phyloP scores from a whole-genome alignment of 2,113 vertebrate genomes.

The Gambusia holbrooki region DNA sequence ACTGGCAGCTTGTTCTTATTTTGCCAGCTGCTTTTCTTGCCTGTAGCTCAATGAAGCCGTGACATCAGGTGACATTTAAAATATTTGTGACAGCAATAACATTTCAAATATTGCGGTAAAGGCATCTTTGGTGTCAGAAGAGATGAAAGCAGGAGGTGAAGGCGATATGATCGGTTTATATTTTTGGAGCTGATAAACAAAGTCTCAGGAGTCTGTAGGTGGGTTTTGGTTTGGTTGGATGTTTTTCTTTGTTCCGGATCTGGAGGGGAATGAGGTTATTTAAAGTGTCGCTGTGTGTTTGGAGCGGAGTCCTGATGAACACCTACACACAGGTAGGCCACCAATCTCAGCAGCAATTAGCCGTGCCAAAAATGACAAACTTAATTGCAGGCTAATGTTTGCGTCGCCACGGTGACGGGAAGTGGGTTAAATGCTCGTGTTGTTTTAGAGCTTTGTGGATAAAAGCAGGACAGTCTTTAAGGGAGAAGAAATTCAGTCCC shows the following conservation, averaged over 20 bases:
- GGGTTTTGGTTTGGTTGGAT: not conserved
- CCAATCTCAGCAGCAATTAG: conserved; percentile 15
- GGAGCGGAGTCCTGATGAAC: conserved; percentile 19
- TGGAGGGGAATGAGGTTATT: conserved; percentile 36
- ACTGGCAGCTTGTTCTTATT: conserved; percentile 40
- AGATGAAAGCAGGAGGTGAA: not conserved
- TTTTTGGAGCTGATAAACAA: conserved; percentile 40
- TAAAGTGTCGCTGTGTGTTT: conserved; percentile 47
- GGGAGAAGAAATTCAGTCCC: not conserved
- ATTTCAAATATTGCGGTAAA: conserved; percentile 41
- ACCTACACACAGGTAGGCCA: conserved; percentile 39
- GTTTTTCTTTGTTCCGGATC: not conserved
- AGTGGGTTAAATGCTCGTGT: not conserved
- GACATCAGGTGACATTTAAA: conserved; percentile 63
- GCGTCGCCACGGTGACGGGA: not conserved
- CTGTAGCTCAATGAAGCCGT: conserved; percentile 35
- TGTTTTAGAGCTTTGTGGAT: conserved; percentile 10
- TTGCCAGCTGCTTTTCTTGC: conserved; percentile 22
- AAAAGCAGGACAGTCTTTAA: not conserved
- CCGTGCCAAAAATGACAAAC: conserved; percentile 34
- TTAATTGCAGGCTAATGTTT: conserved; percentile 40
- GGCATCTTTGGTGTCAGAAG: not conserved
- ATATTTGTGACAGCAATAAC: conserved; percentile 42
- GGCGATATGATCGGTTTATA: conserved; percentile 17
- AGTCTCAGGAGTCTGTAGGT: conserved; percentile 13